Evolutionary conservation across 2,113 vertebrate genomes (phyloP), one percentile per base, ranked within the genome.

Genomic region (Rousettus leschenaultii): DNA sequence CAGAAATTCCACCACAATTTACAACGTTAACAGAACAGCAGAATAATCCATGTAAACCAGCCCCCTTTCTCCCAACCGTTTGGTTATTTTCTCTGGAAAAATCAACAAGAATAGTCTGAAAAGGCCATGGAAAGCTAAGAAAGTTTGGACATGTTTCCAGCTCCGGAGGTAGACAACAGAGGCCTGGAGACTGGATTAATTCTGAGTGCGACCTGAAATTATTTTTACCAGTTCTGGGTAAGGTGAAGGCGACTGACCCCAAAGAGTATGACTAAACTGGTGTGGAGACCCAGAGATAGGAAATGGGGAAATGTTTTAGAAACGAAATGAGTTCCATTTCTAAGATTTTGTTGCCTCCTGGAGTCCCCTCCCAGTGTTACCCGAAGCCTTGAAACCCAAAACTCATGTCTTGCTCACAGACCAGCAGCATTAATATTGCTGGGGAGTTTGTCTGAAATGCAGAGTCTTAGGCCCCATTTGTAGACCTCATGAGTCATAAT

Each of bases 31-130:
- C 61, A 71, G 84, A 82, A 35, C 19, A 84, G 68, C 61, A 30
- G 80, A 93, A 66, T 57, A 78, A 82, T 68, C 71, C 66, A 16
- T 57, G 78, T 73, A 78, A 92, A 59, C 90, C 33, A 74, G 70
- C 73, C 91, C 73, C 33, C 65, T 95, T 85, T 48, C 84, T 90
- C 73, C 38, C 30, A 14, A 55, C 71, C 96, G 71, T 91, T 93
- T 86, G 53, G 86, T 89, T 94, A 68, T 97, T 94, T 97, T 90
- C 71, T 86, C 70, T 75, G 63, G 79, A 71, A 91, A 94, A 96
- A 85, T 87, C 94, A 97, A 88, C 87, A 96, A 61, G 53, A 51
- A 21, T 7, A 48, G 71, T 53, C 70, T 73, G 45, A 68, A 63
- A 89, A 94, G 93, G 38, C 53, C 4, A 1, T 10, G 63, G 53